A percentile compares a stretch with the other conserved stretches of the same genome.
phyloP scores from a whole-genome alignment of 1,140 invertebrate species.

The Hypothenemus hampei region DNA sequence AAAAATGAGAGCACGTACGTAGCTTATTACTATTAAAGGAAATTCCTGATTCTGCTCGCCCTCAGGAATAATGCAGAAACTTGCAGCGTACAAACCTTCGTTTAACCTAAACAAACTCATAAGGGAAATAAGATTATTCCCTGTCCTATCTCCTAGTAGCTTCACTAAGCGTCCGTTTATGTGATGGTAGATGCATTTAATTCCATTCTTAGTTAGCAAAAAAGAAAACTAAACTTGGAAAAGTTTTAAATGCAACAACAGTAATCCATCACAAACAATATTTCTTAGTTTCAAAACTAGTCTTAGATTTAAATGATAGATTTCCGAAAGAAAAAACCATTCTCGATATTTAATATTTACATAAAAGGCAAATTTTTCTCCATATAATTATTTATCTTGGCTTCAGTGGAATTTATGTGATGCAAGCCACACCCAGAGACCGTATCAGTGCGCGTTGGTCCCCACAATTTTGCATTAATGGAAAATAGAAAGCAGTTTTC shows the following conservation, averaged over 20 bases:
- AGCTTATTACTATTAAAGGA: too few relatives aligned
- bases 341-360: slow-evolving; percentile 4
- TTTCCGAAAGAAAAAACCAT: too few relatives aligned
- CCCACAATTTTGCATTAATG: slow-evolving; percentile 28
- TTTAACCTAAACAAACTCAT: slow-evolving; percentile 13
- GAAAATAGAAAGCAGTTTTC: slow-evolving; percentile 33
- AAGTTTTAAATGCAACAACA: too few relatives aligned
- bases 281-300: too few relatives aligned
- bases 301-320: too few relatives aligned
- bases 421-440: slow-evolving; percentile 18
- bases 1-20: too few relatives aligned
- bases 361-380: slow-evolving; percentile 14
- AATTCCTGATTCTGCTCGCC: not conserved
- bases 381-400: slow-evolving; percentile 15
- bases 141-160: not conserved
- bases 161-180: too few relatives aligned
- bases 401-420: slow-evolving; percentile 19
- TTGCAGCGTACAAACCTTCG: not conserved
- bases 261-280: too few relatives aligned
- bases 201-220: too few relatives aligned
- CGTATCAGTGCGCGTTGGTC: slow-evolving; percentile 19
- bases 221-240: too few relatives aligned
- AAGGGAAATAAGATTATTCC: slow-evolving; percentile 8
- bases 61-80: slow-evolving; percentile 4
- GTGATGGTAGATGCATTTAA: too few relatives aligned